Evolutionary conservation across 2,113 vertebrate species (phyloP).

Genomic region (Myiagra hebetior): DNA sequence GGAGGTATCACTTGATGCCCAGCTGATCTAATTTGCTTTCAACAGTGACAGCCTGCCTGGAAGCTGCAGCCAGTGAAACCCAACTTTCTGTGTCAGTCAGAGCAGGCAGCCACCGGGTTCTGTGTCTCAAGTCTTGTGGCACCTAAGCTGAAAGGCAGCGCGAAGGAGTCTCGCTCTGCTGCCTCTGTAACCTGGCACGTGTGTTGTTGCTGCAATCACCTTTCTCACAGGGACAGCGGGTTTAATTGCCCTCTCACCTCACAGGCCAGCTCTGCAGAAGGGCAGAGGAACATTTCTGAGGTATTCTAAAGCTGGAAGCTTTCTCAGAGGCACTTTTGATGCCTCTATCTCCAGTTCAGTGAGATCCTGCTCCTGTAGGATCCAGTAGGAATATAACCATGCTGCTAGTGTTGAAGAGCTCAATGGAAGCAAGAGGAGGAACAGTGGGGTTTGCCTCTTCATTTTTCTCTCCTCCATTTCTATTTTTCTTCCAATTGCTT

Average conservation of each 20-base stretch:
- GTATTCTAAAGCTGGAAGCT: neutral
- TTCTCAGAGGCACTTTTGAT: neutral
- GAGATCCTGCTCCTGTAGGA: neutral
- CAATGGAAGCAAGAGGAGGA: neutral
- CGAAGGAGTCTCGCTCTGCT: neutral
- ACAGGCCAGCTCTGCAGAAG: neutral
- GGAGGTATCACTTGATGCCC: conserved; percentile 47
- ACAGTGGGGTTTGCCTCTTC: neutral
- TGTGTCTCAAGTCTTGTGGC: neutral
- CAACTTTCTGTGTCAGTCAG: neutral
- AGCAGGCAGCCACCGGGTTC: neutral
- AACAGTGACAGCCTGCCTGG: conserved; percentile 21
- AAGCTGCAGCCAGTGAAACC: neutral
- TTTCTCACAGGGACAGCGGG: neutral
- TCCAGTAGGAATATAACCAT: neutral
- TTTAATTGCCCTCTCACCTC: neutral
- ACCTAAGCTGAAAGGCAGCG: neutral
- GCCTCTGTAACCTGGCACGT: neutral
- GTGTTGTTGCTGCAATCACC: neutral
- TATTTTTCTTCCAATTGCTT: neutral
- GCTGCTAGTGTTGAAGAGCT: neutral
- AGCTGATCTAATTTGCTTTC: conserved; percentile 46
- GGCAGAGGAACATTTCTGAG: neutral
- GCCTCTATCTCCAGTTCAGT: neutral
- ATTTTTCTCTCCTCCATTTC: neutral